Evolutionary conservation across 2,113 vertebrate species (phyloP).

Genomic region (Strix aluco): DNA sequence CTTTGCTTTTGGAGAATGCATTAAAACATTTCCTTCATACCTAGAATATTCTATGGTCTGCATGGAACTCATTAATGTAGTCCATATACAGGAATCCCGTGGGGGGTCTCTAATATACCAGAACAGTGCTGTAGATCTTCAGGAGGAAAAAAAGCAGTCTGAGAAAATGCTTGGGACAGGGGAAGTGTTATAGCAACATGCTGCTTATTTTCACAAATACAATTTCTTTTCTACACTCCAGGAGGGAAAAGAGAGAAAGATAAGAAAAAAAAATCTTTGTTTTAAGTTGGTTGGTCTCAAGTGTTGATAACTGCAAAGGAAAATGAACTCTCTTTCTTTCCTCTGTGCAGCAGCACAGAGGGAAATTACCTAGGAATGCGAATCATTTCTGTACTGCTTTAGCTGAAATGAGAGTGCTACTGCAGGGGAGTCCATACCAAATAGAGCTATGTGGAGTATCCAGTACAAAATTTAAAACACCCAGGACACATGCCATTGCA

Average conservation of each 20-base stretch:
- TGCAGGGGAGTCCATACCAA: background rate
- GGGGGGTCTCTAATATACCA: background rate
- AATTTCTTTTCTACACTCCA: slow-evolving; percentile 45
- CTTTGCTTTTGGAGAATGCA: background rate
- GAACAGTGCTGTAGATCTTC: background rate
- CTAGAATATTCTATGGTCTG: background rate
- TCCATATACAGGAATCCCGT: background rate
- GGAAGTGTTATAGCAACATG: slow-evolving; percentile 16
- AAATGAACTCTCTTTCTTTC: slow-evolving; percentile 37
- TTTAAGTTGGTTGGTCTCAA: slow-evolving; percentile 58
- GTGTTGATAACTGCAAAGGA: slow-evolving; percentile 34
- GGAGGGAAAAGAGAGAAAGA: slow-evolving; percentile 10
- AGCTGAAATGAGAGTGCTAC: background rate
- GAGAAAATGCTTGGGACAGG: slow-evolving; percentile 10
- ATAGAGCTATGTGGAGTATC: background rate
- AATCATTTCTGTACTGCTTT: background rate
- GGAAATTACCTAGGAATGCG: slow-evolving; percentile 31
- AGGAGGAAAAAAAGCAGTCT: background rate
- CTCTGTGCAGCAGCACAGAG: background rate
- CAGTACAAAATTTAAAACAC: background rate
- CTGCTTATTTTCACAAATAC: slow-evolving; percentile 68
- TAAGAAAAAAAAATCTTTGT: background rate
- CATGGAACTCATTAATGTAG: background rate
- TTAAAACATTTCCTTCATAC: background rate
- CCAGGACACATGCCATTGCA: background rate